Conservation (phyloP, 2,888 invertebrate genomes). For the Brachyptera putata region DNA sequence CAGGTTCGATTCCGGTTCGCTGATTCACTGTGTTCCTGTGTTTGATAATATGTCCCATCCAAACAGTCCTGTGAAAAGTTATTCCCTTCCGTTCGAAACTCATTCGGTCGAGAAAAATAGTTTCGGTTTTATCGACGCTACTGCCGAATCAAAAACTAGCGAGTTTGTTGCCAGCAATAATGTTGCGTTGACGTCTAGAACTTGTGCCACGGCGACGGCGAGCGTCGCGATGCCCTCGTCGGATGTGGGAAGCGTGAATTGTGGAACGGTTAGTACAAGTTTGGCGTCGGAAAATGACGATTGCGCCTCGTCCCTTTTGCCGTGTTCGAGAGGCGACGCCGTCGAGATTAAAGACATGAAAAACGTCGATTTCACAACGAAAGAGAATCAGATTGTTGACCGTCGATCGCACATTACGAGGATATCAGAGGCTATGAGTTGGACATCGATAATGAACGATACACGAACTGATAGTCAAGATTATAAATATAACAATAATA, state of each 20-base stretch:
- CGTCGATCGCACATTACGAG: conserved; percentile 6
- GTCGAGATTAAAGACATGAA: conserved; percentile 3
- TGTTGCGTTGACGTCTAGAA: too few species aligned
- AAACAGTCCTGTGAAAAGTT: not conserved
- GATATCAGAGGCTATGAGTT: conserved; percentile 8
- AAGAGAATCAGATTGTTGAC: conserved; percentile 5
- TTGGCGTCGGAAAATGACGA: not conserved
- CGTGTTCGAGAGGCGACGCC: conserved; percentile 4
- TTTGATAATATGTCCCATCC: not conserved
- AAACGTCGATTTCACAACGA: not conserved
- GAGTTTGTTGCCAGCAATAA: too few species aligned
- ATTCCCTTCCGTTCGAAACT: not conserved
- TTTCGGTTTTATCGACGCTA: too few species aligned
- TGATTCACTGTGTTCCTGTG: not conserved
- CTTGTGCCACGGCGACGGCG: too few species aligned
- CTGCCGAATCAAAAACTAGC: too few species aligned
- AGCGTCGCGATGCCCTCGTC: conserved; percentile 1
- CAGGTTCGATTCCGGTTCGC: conserved; percentile 16
- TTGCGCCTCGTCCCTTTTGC: not conserved
- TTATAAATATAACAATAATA: conserved; percentile 9
- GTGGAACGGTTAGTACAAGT: conserved; percentile 9
- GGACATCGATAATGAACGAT: conserved; percentile 2
- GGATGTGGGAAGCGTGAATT: conserved; percentile 6
- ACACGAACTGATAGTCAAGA: not conserved
- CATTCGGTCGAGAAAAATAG: not conserved